Base-by-base conservation (phyloP, 2,113 vertebrate species). In the Eudyptes chrysolophus region DNA sequence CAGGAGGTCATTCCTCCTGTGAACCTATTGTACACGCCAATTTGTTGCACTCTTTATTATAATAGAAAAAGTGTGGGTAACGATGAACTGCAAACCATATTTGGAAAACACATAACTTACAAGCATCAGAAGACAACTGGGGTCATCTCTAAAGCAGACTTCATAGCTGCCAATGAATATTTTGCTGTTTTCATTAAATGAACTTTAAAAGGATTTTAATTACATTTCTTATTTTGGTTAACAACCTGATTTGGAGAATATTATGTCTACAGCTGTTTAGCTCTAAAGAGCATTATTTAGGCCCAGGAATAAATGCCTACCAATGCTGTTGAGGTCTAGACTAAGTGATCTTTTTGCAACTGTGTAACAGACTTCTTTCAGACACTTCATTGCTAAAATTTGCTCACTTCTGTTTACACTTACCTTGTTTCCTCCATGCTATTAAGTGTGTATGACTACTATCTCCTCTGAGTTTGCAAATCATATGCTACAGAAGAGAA, bases 31-130 rank as follows among this genome's bases (percentile, higher is more conserved):
- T 61, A 91, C 25, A 4, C 46, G 46, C 22, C 94, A 86, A 92
- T 92, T 96, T 94, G 38, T 88, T 91, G 18, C 34, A 75, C 25
- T 91, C 38, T 94, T 96, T 86, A 91, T 96, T 87, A 91, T 89
- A 96, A 80, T 49, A 87, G 84, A 84, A 93, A 85, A 92, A 76
- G 30, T 65, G 84, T 49, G 30, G 25, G 40, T 49, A 92, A 70
- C 62, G 89, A 91, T 71, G 71, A 84, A 80, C 38, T 51, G 19
- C 32, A 97, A 96, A 69, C 46, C 36, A 61, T 68, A 40, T 88
- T 94, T 92, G 60, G 55, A 92, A 95, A 96, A 87, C 44, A 52
- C 48, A 69, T 85, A 94, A 84, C 57, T 96, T 79, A 57, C 2
- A 82, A 76, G 44, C 30, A 68, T 79, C 55, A 89, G 18, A 89